A percentile compares a stretch with the other conserved stretches of the same genome.
Evolutionary conservation across 2,888 invertebrate genomes (phyloP).

Genomic region (Schrankia costaestrigalis): DNA sequence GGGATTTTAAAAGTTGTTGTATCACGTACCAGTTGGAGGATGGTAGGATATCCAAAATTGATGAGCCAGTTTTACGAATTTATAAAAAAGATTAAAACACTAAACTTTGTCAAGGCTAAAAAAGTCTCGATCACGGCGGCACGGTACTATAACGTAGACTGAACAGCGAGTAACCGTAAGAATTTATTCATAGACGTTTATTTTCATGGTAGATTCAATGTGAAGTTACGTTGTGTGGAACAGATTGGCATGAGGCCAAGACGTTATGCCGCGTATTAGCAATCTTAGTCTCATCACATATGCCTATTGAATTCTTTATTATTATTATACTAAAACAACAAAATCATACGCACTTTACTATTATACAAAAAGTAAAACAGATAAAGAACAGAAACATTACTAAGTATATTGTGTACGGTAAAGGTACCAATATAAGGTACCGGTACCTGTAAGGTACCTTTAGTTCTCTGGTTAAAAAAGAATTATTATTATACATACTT

Average conservation of each 20-base stretch:
- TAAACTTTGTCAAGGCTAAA: conserved; percentile 19
- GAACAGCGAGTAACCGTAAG: conserved; percentile 45
- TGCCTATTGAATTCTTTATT: too few species aligned
- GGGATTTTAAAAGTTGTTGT: background rate
- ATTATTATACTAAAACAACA: too few species aligned
- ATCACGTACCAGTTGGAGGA: conserved; percentile 84
- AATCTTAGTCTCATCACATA: too few species aligned
- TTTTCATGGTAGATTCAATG: conserved; percentile 58
- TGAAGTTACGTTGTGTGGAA: conserved; percentile 46
- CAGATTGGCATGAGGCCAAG: conserved; percentile 58
- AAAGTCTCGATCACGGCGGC: conserved; percentile 25
- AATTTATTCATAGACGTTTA: conserved; percentile 76
- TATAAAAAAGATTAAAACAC: conserved; percentile 9
- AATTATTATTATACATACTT: too few species aligned
- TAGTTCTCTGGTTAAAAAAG: too few species aligned
- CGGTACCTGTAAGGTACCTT: too few species aligned
- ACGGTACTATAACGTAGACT: conserved; percentile 38
- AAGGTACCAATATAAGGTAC: too few species aligned
- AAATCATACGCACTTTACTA: too few species aligned
- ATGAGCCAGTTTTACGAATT: conserved; percentile 85
- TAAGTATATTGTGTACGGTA: too few species aligned
- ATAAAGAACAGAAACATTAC: too few species aligned
- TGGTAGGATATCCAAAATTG: conserved; percentile 93
- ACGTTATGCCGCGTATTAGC: conserved; percentile 13
- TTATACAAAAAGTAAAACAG: too few species aligned